These are phyloP conservation scores for Caloenas nicobarica DNA, from an alignment of 2,113 vertebrate genomes.

Conservation along the genomic window DNA sequence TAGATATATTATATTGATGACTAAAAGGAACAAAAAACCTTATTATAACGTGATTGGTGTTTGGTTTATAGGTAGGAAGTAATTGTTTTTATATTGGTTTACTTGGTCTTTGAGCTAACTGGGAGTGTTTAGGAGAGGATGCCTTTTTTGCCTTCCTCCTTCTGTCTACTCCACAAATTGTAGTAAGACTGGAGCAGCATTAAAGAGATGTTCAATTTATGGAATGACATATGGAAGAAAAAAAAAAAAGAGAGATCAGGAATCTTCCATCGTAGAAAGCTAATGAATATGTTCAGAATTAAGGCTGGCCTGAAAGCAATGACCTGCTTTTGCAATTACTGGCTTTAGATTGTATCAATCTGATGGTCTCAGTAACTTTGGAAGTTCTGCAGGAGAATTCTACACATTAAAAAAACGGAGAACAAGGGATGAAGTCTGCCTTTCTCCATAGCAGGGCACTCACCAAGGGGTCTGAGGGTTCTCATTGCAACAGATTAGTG, in stretches of 20 bases:
- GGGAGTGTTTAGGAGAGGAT: not conserved
- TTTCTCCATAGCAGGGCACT: not conserved
- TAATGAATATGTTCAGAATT: constrained; percentile 21
- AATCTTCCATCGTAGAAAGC: not conserved
- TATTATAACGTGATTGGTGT: not conserved
- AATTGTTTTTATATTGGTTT: not conserved
- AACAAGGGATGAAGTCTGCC: not conserved
- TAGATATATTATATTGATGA: not conserved
- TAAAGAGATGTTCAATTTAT: not conserved
- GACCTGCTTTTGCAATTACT: not conserved
- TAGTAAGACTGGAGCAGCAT: not conserved
- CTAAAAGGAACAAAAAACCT: not conserved
- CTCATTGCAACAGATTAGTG: not conserved
- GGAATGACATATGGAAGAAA: not conserved
- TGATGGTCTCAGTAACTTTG: not conserved
- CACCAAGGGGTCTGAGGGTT: rapidly evolving
- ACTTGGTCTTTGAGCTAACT: not conserved
- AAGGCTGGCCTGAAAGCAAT: not conserved
- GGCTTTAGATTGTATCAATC: not conserved
- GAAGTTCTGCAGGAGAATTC: not conserved
- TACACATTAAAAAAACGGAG: not conserved
- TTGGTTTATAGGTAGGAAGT: not conserved
- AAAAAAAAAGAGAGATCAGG: not conserved
- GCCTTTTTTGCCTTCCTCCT: not conserved
- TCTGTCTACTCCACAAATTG: not conserved